Conservation (phyloP, 2,888 invertebrate genomes). For the Eucera pruinosa region DNA sequence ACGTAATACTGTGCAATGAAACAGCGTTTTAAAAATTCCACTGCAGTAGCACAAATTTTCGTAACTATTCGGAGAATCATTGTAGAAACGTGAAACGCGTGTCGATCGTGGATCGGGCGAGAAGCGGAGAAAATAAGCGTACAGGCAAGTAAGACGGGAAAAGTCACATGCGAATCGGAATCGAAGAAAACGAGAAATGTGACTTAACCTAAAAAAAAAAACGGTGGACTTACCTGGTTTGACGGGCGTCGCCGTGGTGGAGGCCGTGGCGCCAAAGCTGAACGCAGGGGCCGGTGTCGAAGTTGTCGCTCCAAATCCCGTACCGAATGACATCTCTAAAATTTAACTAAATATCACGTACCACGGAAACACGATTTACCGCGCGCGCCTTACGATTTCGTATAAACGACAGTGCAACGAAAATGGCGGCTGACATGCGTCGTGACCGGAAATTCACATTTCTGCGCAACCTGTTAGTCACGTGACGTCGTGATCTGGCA, state of each 20-base stretch:
- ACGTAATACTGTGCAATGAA: no score
- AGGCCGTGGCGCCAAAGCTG: conserved; percentile 81
- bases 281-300: conserved; percentile 86
- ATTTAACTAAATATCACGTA: conserved; percentile 6
- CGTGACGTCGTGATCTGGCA: conserved; percentile 11
- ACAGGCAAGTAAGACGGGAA: background rate
- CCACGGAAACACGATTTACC: conserved; percentile 34
- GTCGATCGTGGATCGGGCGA: background rate
- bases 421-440: conserved; percentile 51
- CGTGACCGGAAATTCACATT: background rate
- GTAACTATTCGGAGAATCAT: no score
- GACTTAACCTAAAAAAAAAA: conserved; percentile 74
- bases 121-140: background rate
- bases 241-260: conserved; percentile 81
- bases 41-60: conserved; percentile 40
- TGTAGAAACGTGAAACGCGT: background rate
- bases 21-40: background rate
- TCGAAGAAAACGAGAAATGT: conserved; percentile 24
- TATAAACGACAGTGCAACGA: conserved; percentile 40
- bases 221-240: conserved; percentile 76
- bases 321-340: conserved; percentile 79
- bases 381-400: conserved; percentile 46
- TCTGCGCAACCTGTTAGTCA: conserved; percentile 12
- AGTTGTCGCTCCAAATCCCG: conserved; percentile 85
- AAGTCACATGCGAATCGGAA: conserved; percentile 44